phyloP scores from a whole-genome alignment of 2,113 vertebrate species.

The Aepyceros melampus region DNA sequence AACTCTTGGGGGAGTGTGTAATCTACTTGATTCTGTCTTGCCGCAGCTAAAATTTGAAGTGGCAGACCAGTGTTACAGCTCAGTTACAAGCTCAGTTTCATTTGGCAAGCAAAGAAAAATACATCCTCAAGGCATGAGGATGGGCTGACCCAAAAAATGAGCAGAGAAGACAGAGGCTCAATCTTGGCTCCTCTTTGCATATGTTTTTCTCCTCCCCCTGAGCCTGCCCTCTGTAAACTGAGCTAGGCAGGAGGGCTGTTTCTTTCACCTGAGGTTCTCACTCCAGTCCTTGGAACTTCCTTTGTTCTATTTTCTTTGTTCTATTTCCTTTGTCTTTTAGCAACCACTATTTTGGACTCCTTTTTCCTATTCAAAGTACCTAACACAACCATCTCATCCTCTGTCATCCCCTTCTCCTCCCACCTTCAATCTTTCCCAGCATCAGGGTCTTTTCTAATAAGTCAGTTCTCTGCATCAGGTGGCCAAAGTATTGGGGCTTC shows the following conservation, averaged over 20 bases:
- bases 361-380: neutral
- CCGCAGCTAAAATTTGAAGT: neutral
- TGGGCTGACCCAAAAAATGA: neutral
- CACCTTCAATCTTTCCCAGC: neutral
- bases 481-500: neutral
- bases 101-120: neutral
- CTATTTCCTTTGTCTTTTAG: neutral
- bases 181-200: neutral
- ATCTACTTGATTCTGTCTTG: neutral
- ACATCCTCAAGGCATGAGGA: neutral
- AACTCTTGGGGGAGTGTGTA: neutral
- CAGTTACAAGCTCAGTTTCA: neutral
- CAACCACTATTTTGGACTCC: neutral
- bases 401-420: fast-evolving
- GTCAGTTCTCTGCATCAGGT: fast-evolving
- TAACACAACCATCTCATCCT: neutral
- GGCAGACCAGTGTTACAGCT: neutral
- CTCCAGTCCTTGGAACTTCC: neutral
- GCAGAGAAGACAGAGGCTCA: neutral
- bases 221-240: neutral
- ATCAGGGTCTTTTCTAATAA: neutral
- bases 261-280: neutral
- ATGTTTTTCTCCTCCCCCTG: neutral
- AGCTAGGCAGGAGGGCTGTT: neutral
- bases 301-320: neutral